phyloP scores from a whole-genome alignment of 1,140 invertebrate genomes.

The Drosophila parvula region DNA sequence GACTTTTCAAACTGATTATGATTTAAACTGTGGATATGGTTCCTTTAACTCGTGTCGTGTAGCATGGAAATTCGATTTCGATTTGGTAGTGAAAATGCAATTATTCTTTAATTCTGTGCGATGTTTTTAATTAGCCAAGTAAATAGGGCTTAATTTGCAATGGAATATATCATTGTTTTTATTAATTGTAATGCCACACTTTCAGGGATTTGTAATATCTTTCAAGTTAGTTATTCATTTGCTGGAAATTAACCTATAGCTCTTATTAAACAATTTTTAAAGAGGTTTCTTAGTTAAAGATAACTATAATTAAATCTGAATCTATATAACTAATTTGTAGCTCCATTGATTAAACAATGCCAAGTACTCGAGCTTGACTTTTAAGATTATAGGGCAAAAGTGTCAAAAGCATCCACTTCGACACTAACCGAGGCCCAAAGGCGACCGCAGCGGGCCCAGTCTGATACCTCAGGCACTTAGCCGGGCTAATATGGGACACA shows the following conservation, averaged over 20 bases:
- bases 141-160: background rate
- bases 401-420: background rate
- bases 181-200: background rate
- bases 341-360: constrained; percentile 8
- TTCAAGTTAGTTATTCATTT: no score
- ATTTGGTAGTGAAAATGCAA: background rate
- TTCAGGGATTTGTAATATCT: background rate
- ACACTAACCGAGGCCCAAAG: background rate
- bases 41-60: background rate
- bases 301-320: background rate
- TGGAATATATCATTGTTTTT: background rate
- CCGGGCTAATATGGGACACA: constrained; percentile 22
- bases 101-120: background rate
- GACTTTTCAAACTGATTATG: background rate
- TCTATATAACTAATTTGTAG: background rate
- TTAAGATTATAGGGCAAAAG: constrained; percentile 4
- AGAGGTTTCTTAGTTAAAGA: no score
- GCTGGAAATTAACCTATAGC: no score
- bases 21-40: background rate
- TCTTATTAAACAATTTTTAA: no score
- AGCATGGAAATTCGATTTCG: background rate
- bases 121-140: background rate
- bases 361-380: background rate
- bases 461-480: constrained; percentile 40
- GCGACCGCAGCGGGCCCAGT: background rate